These are phyloP conservation scores for Perca flavescens DNA, from an alignment of 2,113 vertebrate genomes.

Conservation along the genomic window DNA sequence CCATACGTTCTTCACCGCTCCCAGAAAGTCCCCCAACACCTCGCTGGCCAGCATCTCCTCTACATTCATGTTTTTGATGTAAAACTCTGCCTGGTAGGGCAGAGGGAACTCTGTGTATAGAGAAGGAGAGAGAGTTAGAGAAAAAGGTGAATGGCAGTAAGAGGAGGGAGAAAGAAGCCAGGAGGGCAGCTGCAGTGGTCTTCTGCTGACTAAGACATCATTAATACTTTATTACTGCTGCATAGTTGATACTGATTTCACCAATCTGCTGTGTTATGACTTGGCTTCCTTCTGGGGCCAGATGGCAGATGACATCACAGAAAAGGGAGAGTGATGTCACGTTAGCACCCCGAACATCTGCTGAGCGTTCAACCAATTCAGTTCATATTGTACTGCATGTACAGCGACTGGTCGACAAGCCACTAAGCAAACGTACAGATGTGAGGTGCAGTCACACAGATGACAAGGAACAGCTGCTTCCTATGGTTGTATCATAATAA, in stretches of 20 bases:
- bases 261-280: conserved; percentile 24
- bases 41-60: conserved; percentile 99
- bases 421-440: conserved; percentile 14
- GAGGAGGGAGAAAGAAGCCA: not conserved
- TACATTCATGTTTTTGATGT: conserved; percentile 98
- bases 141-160: not conserved
- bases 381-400: conserved; percentile 29
- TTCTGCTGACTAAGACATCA: conserved; percentile 25
- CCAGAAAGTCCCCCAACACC: conserved; percentile 96
- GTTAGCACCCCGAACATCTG: conserved; percentile 62
- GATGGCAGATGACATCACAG: conserved; percentile 71
- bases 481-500: not conserved
- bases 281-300: conserved; percentile 30
- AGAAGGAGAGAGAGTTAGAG: not conserved
- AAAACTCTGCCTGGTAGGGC: conserved; percentile 97
- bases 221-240: conserved; percentile 13
- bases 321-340: conserved; percentile 63
- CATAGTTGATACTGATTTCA: conserved; percentile 17
- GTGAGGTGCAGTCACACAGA: conserved; percentile 1
- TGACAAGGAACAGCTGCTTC: not conserved
- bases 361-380: conserved; percentile 23
- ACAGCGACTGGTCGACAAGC: conserved; percentile 39
- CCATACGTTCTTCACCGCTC: conserved; percentile 98
- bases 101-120: conserved; percentile 90
- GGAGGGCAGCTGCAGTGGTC: not conserved